These are phyloP conservation scores for Pelodiscus sinensis DNA, from an alignment of 2,113 vertebrate species.

Conservation along the genomic window DNA sequence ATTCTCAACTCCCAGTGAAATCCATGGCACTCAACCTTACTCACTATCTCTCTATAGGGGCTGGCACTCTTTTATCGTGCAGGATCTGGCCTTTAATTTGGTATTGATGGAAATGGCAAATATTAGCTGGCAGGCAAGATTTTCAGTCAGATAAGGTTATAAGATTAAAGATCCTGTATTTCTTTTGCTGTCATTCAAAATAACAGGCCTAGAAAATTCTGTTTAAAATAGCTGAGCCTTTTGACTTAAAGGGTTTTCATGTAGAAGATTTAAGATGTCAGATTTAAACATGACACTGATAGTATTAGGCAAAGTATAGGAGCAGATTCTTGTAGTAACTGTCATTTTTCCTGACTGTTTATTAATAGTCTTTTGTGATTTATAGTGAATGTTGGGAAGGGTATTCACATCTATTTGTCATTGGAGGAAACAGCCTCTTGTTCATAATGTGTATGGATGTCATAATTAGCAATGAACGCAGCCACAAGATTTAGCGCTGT, in stretches of 20 bases:
- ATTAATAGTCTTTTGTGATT: slow-evolving; percentile 79
- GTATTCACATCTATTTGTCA: slow-evolving; percentile 75
- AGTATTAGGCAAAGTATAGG: slow-evolving; percentile 69
- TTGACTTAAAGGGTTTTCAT: slow-evolving; percentile 71
- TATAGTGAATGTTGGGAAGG: slow-evolving; percentile 71
- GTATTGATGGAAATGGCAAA: slow-evolving; percentile 30
- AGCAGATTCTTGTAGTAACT: slow-evolving; percentile 69
- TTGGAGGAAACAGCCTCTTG: slow-evolving; percentile 62
- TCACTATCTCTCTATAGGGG: not conserved
- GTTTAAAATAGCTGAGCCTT: slow-evolving; percentile 71
- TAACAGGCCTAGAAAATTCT: slow-evolving; percentile 68
- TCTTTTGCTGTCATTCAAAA: slow-evolving; percentile 75
- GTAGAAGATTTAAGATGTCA: slow-evolving; percentile 73
- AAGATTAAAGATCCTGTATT: slow-evolving; percentile 66
- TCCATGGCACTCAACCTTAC: not conserved
- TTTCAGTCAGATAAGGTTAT: slow-evolving; percentile 51
- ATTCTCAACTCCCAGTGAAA: not conserved
- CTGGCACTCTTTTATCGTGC: not conserved
- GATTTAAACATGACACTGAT: slow-evolving; percentile 75
- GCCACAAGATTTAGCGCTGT: slow-evolving; percentile 52
- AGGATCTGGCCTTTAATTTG: slow-evolving; percentile 32
- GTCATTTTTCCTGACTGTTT: slow-evolving; percentile 72
- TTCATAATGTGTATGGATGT: slow-evolving; percentile 51
- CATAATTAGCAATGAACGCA: slow-evolving; percentile 66
- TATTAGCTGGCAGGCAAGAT: slow-evolving; percentile 49